Base-by-base conservation (phyloP, 2,797 vertebrate genomes). In the Bradypodion pumilum region DNA sequence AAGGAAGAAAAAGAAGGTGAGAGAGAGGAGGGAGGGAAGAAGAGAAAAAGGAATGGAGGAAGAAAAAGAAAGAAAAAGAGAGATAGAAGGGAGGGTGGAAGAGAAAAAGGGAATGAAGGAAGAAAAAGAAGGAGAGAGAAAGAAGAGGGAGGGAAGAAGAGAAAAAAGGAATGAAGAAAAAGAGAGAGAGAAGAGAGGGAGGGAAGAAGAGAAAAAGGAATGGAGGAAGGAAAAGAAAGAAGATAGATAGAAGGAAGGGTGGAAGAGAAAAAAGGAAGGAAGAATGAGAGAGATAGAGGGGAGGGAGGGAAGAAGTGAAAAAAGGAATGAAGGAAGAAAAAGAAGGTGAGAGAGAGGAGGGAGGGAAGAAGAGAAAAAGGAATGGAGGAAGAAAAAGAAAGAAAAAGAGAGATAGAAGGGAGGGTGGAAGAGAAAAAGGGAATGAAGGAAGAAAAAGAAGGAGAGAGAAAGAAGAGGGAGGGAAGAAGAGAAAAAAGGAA, bases 341-440 rank as follows among this genome's bases (percentile, higher is more conserved):
- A n/a, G n/a, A n/a, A n/a, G n/a, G n/a, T n/a, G n/a, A n/a, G n/a
- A n/a, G n/a, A n/a, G n/a, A n/a, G n/a, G n/a, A n/a, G n/a, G n/a
- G n/a, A n/a, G n/a, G n/a, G n/a, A n/a, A n/a, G n/a, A 96, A 97
- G 95, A 95, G 94, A 44, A 91, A 93, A 96, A 97, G 97, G 96
- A 7, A 93, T 91, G 94, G 96, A 19, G 5, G 7, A 3, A 27
- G 9, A 42, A 7, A 32, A 5, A 5, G 27, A 35, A 2, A 56
- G 93, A 89, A n/a, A n/a, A n/a, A 91, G 87, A 92, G 91, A 94
- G 96, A n/a, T n/a, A 97, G 94, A 96, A 19, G 5, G 7, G 3
- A 27, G 9, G 42, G 4, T 19, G 96, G 96, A 96, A 95, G 95
- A 95, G 95, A 97, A 96, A 96, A 27, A n/a, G 23, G 12, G 1